Base-by-base conservation (phyloP, 1,140 invertebrate genomes). In the Oedothorax gibbosus region DNA sequence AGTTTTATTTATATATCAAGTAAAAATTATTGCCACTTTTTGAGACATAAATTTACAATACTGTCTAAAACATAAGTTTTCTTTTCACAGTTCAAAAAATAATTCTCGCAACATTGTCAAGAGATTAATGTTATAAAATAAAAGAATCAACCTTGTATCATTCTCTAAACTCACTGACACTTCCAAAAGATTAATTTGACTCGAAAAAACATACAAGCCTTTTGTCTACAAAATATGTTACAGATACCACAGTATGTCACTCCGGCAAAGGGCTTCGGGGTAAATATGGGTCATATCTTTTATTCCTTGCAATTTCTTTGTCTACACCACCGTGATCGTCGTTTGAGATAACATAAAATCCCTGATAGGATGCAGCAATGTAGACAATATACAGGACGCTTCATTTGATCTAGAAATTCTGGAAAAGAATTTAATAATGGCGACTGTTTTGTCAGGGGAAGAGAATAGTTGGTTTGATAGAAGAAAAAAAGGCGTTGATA, bases 391-490 rank as follows among this genome's bases (percentile, higher is more conserved):
- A 71, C 54, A 54, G 15, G 51, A 51, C 50, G 69, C 69, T 71
- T 51, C 69, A 71, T 71, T 71, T 71, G 69, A 53, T 71, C n/a
- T 18, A 71, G 21, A 71, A 54, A 53, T 71, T 71, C 50, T 71
- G 50, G 50, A 71, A n/a, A 71, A 71, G 69, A 71, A 71, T 71
- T 71, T 53, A 71, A 71, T 71, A 71, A 71, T 53, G 69, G 20
- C 69, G 54, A 18, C 50, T 53, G 50, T 53, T 71, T 51, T 71
- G 69, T 71, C 69, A 53, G 15, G 50, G 50, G 5, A 49, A 51
- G 69, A n/a, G 35, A 35, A 35, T 35, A 35, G 35, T 35, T 35
- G 49, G 49, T 71, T 20, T 66, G 12, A 7, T 11, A 71, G 15
- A 71, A 71, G 12, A 15, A 71, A 51, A 35, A 71, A 71, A 18